These are phyloP conservation scores for Oxygymnocypris stewartii DNA, from an alignment of 2,113 vertebrate genomes.

Conservation along the genomic window DNA sequence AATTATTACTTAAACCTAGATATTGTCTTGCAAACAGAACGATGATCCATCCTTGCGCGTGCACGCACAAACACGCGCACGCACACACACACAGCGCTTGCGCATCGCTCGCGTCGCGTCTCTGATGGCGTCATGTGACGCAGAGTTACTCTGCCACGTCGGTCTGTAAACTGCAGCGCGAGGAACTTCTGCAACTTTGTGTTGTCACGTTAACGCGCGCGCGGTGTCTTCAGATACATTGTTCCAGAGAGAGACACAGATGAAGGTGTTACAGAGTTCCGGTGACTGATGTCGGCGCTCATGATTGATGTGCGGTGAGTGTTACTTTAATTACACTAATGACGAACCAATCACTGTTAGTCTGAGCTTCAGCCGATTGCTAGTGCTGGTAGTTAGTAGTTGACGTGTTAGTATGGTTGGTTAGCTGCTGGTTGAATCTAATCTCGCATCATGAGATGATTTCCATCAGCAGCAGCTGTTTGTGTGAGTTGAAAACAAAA, in stretches of 20 bases:
- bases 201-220: background rate
- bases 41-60: background rate
- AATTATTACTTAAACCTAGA: too few relatives aligned
- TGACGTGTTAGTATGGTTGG: background rate
- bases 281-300: constrained; percentile 29
- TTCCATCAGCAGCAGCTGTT: background rate
- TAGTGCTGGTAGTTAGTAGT: background rate
- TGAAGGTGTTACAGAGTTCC: background rate
- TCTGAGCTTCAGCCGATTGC: background rate
- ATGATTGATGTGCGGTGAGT: constrained; percentile 24
- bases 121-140: constrained; percentile 68
- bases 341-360: background rate
- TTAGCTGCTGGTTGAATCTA: background rate
- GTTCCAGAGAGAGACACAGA: background rate
- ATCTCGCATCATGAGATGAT: background rate
- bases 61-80: constrained; percentile 27
- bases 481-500: background rate
- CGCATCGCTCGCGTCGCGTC: constrained; percentile 50
- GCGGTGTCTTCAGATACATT: background rate
- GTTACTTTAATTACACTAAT: background rate
- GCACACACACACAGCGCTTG: constrained; percentile 26
- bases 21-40: too few relatives aligned
- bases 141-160: constrained; percentile 78
- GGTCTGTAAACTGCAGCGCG: constrained; percentile 62
- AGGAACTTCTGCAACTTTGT: constrained; percentile 37